Base-by-base conservation (phyloP, 35 echinoderm and acorn worm genomes). In the Holothuria glaberrima region DNA sequence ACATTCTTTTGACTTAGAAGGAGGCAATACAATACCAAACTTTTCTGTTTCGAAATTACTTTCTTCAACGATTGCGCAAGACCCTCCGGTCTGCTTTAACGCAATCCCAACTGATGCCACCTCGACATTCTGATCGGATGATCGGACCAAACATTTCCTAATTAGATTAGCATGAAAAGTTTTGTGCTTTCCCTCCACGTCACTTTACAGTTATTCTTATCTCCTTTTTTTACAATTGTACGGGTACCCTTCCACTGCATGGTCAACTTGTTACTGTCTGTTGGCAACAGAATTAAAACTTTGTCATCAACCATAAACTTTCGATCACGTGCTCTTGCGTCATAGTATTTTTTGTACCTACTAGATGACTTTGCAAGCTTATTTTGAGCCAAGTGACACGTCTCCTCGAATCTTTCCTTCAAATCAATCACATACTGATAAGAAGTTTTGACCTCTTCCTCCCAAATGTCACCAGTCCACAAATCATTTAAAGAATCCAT, bases 381-480 rank as follows among this genome's bases (percentile, higher is more conserved):
- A 31, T 46, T 83, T 22, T 77, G 82, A 21, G 90, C 90, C 19
- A 68, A 19, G 22, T 75, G 34, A 52, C 90, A 92, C 12, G 90
- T 88, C 4, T 87, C 41, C 4, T 86, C 67, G 16, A 92, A 19
- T 35, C 83, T 71, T 25, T 91, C 57, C 63, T 48, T 61, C 35
- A 71, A 72, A 83, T 91, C 90, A 6, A 91, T 29, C 19, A 92
- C 66, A 88, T 92, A 92, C 38, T 88, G 82, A 77, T 92, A 92
- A 14, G 70, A 76, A 27, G 52, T 87, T 64, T 92, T 92, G 18
- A 58, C 52, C 34, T 88, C 83, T 33, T 33, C 30, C 18, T 52
- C 59, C 13, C 17, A 5, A 21, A 31, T 38, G 3, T 86, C 34
- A n/a, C 52, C 88, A 58, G 92, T 90, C 92, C 88, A 94, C 26